Conservation (phyloP, 1,140 invertebrate species). For the Spodoptera litura region DNA sequence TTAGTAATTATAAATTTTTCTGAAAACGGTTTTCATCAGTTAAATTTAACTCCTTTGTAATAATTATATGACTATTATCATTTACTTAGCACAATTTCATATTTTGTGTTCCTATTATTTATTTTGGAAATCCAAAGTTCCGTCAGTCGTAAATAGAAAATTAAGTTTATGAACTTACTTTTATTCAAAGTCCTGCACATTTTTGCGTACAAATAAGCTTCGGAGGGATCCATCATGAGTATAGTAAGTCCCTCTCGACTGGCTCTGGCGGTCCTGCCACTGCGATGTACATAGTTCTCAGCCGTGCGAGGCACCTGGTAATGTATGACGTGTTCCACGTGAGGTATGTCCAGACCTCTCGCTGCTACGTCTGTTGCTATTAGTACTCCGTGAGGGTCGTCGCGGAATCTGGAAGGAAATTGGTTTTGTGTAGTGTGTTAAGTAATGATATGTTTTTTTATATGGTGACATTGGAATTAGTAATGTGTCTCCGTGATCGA, state of each 20-base stretch:
- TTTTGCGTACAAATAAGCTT: conserved; percentile 93
- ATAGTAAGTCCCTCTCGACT: conserved; percentile 95
- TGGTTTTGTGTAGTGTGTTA: too few relatives aligned
- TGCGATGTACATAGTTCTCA: conserved; percentile 98
- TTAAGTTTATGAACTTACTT: conserved; percentile 86
- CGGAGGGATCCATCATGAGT: conserved; percentile 95
- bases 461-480: too few relatives aligned
- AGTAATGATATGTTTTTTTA: too few relatives aligned
- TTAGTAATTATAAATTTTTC: too few relatives aligned
- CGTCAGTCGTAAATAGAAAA: too few relatives aligned
- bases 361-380: conserved; percentile 99
- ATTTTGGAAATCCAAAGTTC: too few relatives aligned
- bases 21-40: too few relatives aligned
- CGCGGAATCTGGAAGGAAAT: conserved; percentile 89
- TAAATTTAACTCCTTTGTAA: too few relatives aligned
- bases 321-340: conserved; percentile 98
- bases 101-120: too few relatives aligned
- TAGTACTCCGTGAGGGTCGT: conserved; percentile 91
- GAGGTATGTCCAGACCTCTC: conserved; percentile 97
- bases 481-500: too few relatives aligned
- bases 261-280: conserved; percentile 97
- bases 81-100: too few relatives aligned
- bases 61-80: too few relatives aligned
- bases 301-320: conserved; percentile 98
- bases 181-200: conserved; percentile 93